Evolutionary conservation across 2,888 invertebrate genomes (phyloP), one percentile per base, ranked within the genome.

Genomic region (Drosophila barbarae): DNA sequence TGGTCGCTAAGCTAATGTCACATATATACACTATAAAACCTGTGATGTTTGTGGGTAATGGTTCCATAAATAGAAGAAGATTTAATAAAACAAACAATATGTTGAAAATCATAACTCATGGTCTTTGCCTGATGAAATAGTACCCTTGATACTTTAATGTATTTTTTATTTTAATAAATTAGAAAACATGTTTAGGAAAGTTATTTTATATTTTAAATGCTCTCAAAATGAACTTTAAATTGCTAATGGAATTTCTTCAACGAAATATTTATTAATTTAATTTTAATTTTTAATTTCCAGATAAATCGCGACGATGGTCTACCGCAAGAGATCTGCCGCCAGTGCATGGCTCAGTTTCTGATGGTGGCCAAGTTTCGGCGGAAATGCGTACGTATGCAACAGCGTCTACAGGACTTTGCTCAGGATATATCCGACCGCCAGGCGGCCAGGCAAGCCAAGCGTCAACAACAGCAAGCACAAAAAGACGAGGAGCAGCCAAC

Each of bases 311-410:
- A 86, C 57, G 87, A 87, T 76, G 87, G 87, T 26, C 72, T 88
- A 58, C 85, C 87, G 38, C 88, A 87, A 64, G 77, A 82, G 68
- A 87, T 87, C 55, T 87, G 87, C 65, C 78, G 81, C 12, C 87
- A 88, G 69, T 87, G 87, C 72, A 84, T 69, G 52, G 86, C 87
- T 9, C 87, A 87, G 55, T 87, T 88, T 55, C 74, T 84, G 56
- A 87, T 87, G 79, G 82, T 87, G 54, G 85, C 80, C 66, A 87
- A 87, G 67, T 87, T 88, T 59, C 87, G 88, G 5, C 76, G 87
- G 58, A 84, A 85, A 57, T 87, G 87, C 44, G 56, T 84, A 28
- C 85, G 86, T n/a, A 82, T 86, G 44, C 87, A 87, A 69, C 76
- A 76, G 38, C 82, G 85, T 26, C 69, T 87, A 35, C 76, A 77